Evolutionary conservation across 2,888 invertebrate genomes (phyloP).

Genomic region (Ganaspis brasiliensis): DNA sequence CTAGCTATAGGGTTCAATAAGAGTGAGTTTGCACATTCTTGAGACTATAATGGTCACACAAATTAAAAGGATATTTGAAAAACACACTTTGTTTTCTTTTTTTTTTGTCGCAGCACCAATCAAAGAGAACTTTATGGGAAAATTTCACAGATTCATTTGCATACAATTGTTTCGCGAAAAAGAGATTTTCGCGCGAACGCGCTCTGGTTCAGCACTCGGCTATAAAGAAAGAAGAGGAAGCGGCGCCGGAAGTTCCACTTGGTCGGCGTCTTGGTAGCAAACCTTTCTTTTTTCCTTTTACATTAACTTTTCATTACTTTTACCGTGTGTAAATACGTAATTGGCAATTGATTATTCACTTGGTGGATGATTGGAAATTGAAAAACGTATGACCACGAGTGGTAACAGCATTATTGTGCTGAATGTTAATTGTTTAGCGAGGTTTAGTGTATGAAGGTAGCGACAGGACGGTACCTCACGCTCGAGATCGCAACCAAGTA

Average conservation of each 20-base stretch:
- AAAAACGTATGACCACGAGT: not conserved
- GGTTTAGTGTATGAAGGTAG: not conserved
- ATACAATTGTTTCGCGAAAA: constrained; percentile 37
- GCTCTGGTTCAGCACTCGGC: constrained; percentile 27
- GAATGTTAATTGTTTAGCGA: not conserved
- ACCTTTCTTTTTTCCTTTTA: constrained; percentile 33
- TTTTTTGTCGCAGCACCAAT: not conserved
- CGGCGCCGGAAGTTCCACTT: constrained; percentile 44
- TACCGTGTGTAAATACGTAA: too few species aligned
- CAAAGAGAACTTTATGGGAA: constrained; percentile 11
- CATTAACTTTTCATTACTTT: not conserved
- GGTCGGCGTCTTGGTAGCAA: constrained; percentile 32
- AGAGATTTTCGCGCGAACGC: constrained; percentile 33
- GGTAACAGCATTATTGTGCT: not conserved
- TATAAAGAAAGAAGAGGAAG: constrained; percentile 40
- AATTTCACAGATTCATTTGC: constrained; percentile 31
- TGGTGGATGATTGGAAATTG: not conserved
- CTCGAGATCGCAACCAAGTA: constrained; percentile 39
- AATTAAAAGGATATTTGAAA: not conserved
- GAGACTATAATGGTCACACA: constrained; percentile 15
- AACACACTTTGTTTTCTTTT: constrained; percentile 1
- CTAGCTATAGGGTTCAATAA: constrained; percentile 32
- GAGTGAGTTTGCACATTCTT: constrained; percentile 41
- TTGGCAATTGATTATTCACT: not conserved
- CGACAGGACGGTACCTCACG: constrained; percentile 28